These are phyloP conservation scores for Scelioninae gen. 1 DNA, from an alignment of 2,888 invertebrate genomes.

Conservation along the genomic window DNA sequence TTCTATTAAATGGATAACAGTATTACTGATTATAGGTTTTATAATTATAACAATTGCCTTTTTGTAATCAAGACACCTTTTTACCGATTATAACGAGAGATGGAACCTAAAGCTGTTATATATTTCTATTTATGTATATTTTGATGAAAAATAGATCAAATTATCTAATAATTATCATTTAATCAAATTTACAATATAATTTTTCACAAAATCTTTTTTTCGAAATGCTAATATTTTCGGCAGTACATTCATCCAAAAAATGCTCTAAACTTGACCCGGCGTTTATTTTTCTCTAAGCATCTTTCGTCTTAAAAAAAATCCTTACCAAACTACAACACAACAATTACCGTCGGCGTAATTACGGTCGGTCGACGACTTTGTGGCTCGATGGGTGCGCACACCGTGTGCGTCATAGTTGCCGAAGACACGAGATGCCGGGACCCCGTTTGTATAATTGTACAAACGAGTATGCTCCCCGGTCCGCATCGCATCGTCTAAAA, in stretches of 20 bases:
- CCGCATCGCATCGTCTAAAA: slow-evolving; percentile 63
- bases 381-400: slow-evolving; percentile 32
- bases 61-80: too few species aligned
- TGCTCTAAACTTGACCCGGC: slow-evolving; percentile 8
- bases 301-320: slow-evolving; percentile 7
- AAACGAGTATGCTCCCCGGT: slow-evolving; percentile 39
- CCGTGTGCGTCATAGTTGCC: slow-evolving; percentile 37
- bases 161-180: too few species aligned
- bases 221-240: background rate
- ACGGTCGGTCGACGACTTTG: slow-evolving; percentile 52
- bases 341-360: slow-evolving; percentile 46
- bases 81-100: too few species aligned
- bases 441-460: slow-evolving; percentile 56
- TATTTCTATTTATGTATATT: too few species aligned
- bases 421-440: slow-evolving; percentile 50
- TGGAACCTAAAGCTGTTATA: too few species aligned
- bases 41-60: too few species aligned
- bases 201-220: too few species aligned
- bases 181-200: too few species aligned
- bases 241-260: background rate
- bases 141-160: too few species aligned
- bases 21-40: too few species aligned
- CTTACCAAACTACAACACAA: slow-evolving; percentile 33
- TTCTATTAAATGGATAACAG: too few species aligned
- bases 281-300: slow-evolving; percentile 22